Evolutionary conservation across 1,140 invertebrate genomes (phyloP), one percentile per base, ranked within the genome.

Genomic region (Luehdorfia chinensis): DNA sequence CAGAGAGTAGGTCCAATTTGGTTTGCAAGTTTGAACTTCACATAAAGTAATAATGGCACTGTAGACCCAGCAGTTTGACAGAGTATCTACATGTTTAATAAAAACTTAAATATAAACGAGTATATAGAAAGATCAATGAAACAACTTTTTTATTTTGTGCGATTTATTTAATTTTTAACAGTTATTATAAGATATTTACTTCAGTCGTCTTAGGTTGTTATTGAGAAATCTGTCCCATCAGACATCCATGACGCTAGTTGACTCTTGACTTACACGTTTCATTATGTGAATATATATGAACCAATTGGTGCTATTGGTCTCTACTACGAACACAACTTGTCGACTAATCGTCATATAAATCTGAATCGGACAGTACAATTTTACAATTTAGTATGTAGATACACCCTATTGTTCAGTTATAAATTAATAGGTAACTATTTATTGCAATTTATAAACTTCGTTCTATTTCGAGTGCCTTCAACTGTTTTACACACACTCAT

Each of bases 101-200:
- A n/a, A n/a, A n/a, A n/a, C n/a, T n/a, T n/a, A n/a, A n/a, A n/a
- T n/a, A n/a, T n/a, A n/a, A n/a, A n/a, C n/a, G n/a, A n/a, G n/a
- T n/a, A n/a, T n/a, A n/a, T n/a, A n/a, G n/a, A n/a, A n/a, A n/a
- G 18, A 11, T 9, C 11, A 75, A 76, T 72, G 54, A 78, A 76
- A 78, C 64, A 56, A 55, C 18, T 8, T 7, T 11, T 31, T 68
- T 75, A 78, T 84, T 84, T 84, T 84, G 80, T 84, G 80, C 80
- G 66, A 66, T 84, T 81, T 84, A 84, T 81, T 84, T 65, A 84
- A 79, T 79, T 75, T 56, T 75, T 81, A 84, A 84, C 80, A 84
- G 77, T 84, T 84, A 76, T 75, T 66, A 72, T 75, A 75, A 79
- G 79, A 70, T 79, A 43, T 75, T 84, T 79, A 79, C 67, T 73